Base-by-base conservation (phyloP, 2,888 invertebrate species). In the Rhyacophila evoluta region DNA sequence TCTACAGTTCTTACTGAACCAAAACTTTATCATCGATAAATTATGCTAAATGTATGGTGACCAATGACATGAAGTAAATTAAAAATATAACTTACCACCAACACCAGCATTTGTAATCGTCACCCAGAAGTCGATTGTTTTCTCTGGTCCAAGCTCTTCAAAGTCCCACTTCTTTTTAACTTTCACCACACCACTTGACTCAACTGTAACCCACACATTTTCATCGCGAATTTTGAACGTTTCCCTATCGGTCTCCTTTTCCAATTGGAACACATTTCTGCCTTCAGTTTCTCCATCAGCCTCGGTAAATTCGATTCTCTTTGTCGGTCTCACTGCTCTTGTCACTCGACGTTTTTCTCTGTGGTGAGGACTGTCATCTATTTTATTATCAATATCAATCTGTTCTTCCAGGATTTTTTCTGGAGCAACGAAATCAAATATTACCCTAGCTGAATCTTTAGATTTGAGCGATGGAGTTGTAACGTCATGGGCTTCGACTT, bases 151-250 rank as follows among this genome's bases (percentile, higher is more conserved):
- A 71, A 97, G 88, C 85, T 97, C 97, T 86, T 97, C 97, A 87
- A 96, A 97, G 91, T 97, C 97, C 97, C 97, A 97, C 93, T 97
- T 97, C 93, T 97, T 96, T 89, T 96, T 97, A 83, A 97, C 97
- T 85, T 95, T 93, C 85, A 97, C 97, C 77, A 96, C 95, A 84
- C 97, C 97, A 88, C 95, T 96, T 69, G 95, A 93, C 87, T 96
- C 97, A 75, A 97, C 97, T 69, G 95, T 95, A 77, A 97, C 97
- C 97, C 97, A 97, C 83, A 95, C 94, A 90, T 97, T 97, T 86
- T 97, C 96, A 85, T 97, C 97, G 84, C 97, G 91, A 85, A 97
- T 96, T 88, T 97, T 97, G 87, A 97, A 97, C 8, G 95, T 96
- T 87, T 97, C 97, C 85, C 95, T 92, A 83, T 97, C 97, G 73